Conservation (phyloP, 2,797 vertebrate genomes). For the Chromis chromis region DNA sequence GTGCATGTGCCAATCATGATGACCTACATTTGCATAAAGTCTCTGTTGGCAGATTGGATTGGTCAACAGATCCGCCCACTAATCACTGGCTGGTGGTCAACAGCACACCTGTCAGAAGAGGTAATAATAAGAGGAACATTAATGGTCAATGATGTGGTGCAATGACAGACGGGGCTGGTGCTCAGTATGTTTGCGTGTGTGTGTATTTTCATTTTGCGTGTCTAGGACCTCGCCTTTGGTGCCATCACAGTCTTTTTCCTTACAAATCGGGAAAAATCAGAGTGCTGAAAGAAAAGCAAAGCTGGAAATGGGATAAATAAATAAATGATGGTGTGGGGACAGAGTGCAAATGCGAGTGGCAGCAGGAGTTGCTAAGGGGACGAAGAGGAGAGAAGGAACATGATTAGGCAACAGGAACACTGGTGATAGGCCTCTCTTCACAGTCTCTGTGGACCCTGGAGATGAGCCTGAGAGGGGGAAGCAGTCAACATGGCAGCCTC, state of each 20-base stretch:
- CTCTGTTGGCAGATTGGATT: conserved; percentile 61
- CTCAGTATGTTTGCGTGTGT: conserved; percentile 11
- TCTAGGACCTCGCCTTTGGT: conserved; percentile 57
- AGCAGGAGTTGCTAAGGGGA: conserved; percentile 58
- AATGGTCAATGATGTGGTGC: conserved; percentile 32
- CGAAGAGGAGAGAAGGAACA: conserved; percentile 52
- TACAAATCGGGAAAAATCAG: conserved; percentile 66
- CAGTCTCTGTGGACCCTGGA: conserved; percentile 77
- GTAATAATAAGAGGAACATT: conserved; percentile 29
- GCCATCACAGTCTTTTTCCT: conserved; percentile 64
- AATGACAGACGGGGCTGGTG: conserved; percentile 16
- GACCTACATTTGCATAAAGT: conserved; percentile 81
- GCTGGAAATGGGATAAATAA: conserved; percentile 70
- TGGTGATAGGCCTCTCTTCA: conserved; percentile 69
- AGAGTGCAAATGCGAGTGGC: conserved; percentile 74
- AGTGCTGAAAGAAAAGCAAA: conserved; percentile 66
- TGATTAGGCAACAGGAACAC: conserved; percentile 75
- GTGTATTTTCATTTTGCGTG: conserved; percentile 34
- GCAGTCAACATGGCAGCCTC: conserved; percentile 83
- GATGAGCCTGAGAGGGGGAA: conserved; percentile 77
- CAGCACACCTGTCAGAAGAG: conserved; percentile 59
- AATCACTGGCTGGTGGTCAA: conserved; percentile 57
- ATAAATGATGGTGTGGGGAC: conserved; percentile 81
- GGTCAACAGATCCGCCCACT: conserved; percentile 51
- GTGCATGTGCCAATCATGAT: conserved; percentile 64